A percentile compares a stretch with the other conserved stretches of the same genome.
Conservation (phyloP, 2,113 vertebrate genomes). For the Emydura subglobosa region DNA sequence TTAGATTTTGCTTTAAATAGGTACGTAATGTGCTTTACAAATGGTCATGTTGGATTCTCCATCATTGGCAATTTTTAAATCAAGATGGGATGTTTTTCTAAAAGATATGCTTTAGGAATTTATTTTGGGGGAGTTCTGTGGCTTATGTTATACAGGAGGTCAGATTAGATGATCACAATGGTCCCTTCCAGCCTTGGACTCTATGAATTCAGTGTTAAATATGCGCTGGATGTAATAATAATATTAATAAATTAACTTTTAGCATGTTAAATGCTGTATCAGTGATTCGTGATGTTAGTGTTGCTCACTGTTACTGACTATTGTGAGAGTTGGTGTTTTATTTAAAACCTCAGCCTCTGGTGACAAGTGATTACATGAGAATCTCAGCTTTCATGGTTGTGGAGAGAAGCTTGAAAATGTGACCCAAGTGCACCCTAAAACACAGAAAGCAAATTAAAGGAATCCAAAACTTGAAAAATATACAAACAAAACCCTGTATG, state of each 20-base stretch:
- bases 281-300: neutral
- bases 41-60: neutral
- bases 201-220: neutral
- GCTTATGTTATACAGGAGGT: neutral
- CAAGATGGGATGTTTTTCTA: too few species aligned
- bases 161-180: neutral
- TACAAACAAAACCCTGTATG: neutral
- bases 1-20: neutral
- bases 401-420: neutral
- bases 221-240: neutral
- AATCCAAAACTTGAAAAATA: neutral
- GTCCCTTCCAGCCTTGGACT: neutral
- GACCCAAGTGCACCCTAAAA: neutral
- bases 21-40: neutral
- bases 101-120: too few species aligned
- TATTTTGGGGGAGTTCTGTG: neutral
- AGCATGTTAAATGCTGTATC: neutral
- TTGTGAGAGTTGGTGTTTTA: neutral
- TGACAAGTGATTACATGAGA: neutral
- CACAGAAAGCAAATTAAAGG: neutral
- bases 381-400: neutral
- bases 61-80: neutral
- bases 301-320: neutral
- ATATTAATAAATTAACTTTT: neutral
- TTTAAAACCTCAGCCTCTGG: neutral